phyloP scores from a whole-genome alignment of 2,797 vertebrate genomes.

The Eulemur albifrons region DNA sequence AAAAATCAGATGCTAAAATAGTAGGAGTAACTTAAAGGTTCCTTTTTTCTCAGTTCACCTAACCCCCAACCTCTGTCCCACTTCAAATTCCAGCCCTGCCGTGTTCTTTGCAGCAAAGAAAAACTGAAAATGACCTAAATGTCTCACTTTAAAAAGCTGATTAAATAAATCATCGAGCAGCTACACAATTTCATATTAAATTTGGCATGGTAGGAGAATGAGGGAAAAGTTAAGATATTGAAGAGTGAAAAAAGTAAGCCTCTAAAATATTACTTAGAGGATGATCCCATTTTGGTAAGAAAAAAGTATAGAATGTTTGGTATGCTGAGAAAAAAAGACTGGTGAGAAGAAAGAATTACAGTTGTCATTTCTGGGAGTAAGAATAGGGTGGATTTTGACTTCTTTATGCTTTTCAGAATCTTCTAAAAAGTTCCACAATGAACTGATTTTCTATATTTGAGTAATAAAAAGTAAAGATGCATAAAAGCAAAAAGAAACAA shows the following conservation, averaged over 20 bases:
- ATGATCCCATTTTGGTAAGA: slow-evolving; percentile 34
- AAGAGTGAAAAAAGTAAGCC: slow-evolving; percentile 19
- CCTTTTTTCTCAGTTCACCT: background rate
- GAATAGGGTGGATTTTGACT: background rate
- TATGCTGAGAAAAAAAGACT: background rate
- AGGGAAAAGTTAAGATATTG: background rate
- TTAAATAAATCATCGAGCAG: slow-evolving; percentile 24
- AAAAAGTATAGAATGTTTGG: background rate
- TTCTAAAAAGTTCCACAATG: background rate
- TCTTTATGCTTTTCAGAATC: slow-evolving; percentile 25
- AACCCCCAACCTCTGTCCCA: background rate
- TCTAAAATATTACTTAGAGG: background rate
- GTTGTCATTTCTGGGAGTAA: background rate
- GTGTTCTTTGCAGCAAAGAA: slow-evolving; percentile 19
- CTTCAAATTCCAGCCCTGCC: background rate
- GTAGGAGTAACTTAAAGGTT: background rate
- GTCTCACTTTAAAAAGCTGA: background rate
- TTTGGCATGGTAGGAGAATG: background rate
- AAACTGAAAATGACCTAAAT: slow-evolving; percentile 27
- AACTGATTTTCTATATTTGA: background rate
- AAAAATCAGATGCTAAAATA: background rate
- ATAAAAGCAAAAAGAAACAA: background rate
- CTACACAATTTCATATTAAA: slow-evolving; percentile 25
- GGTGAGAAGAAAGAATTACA: background rate
- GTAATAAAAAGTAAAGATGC: background rate